Conservation (phyloP, 1,140 invertebrate genomes). For the Aethina tumida region DNA sequence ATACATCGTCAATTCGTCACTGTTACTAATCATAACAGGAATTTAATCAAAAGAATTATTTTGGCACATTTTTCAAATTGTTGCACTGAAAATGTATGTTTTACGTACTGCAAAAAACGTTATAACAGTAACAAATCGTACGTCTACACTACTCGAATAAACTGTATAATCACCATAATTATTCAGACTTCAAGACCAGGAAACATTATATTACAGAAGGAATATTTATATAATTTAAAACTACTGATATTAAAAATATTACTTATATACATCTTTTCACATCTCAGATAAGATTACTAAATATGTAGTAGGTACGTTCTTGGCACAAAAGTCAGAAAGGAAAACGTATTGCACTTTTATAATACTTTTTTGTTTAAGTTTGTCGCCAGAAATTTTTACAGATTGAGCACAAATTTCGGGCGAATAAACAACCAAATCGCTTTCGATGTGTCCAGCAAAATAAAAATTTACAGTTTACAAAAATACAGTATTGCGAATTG, state of each 20-base stretch:
- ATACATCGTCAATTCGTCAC: background rate
- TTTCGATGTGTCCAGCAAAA: too few relatives aligned
- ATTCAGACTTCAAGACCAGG: conserved; percentile 2
- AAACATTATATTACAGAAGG: conserved; percentile 1
- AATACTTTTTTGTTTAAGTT: too few relatives aligned
- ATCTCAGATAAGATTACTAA: too few relatives aligned
- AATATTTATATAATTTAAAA: background rate
- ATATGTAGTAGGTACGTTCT: conserved; percentile 1
- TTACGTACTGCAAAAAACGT: too few relatives aligned
- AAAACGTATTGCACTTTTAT: too few relatives aligned
- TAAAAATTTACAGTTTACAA: too few relatives aligned
- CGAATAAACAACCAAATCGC: too few relatives aligned
- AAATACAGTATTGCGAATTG: too few relatives aligned
- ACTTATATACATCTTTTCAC: conserved; percentile 1
- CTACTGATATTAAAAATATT: conserved; percentile 4
- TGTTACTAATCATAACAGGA: background rate
- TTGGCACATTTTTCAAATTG: too few relatives aligned
- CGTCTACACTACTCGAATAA: conserved; percentile 1
- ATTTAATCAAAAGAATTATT: conserved; percentile 1
- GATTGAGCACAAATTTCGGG: too few relatives aligned
- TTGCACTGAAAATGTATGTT: too few relatives aligned
- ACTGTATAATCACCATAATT: conserved; percentile 3
- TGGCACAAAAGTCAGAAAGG: conserved; percentile 3
- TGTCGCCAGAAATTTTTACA: too few relatives aligned
- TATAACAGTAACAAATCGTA: background rate